Evolutionary conservation across 2,888 invertebrate species (phyloP).

Genomic region (Hirtodrosophila cameraria): DNA sequence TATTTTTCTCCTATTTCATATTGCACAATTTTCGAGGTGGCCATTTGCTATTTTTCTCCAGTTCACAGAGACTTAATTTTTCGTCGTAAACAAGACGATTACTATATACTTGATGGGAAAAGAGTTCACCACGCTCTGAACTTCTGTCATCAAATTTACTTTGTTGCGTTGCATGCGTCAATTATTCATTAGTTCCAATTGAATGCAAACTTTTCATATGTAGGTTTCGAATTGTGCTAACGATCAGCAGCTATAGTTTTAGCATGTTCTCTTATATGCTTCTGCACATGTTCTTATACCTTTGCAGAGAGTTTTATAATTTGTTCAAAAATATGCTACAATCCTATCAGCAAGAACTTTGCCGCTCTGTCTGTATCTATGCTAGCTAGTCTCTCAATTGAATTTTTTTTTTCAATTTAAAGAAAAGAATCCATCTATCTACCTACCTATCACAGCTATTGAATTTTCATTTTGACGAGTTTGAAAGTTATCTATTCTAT

Average conservation of each 20-base stretch:
- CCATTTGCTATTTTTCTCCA: background rate
- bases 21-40: slow-evolving; percentile 2
- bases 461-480: too few relatives aligned
- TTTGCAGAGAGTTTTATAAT: too few relatives aligned
- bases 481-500: too few relatives aligned
- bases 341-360: too few relatives aligned
- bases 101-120: slow-evolving; percentile 4
- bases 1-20: slow-evolving; percentile 9
- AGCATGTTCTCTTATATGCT: background rate
- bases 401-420: too few relatives aligned
- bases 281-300: slow-evolving; percentile 20
- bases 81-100: too few relatives aligned
- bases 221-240: slow-evolving; percentile 7
- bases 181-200: slow-evolving; percentile 75
- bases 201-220: slow-evolving; percentile 40
- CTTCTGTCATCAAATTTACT: slow-evolving; percentile 61
- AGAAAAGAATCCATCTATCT: too few relatives aligned
- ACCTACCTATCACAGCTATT: too few relatives aligned
- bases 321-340: slow-evolving; percentile 3
- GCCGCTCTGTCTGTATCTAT: too few relatives aligned
- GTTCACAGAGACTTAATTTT: slow-evolving; percentile 1
- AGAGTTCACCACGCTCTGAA: slow-evolving; percentile 87
- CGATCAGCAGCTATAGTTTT: background rate
- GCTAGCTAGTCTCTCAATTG: too few relatives aligned
- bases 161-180: slow-evolving; percentile 43